Percentiles rank a stretch among this genome's conserved stretches.
Conservation (phyloP, 2,797 vertebrate species). For the Masticophis lateralis region DNA sequence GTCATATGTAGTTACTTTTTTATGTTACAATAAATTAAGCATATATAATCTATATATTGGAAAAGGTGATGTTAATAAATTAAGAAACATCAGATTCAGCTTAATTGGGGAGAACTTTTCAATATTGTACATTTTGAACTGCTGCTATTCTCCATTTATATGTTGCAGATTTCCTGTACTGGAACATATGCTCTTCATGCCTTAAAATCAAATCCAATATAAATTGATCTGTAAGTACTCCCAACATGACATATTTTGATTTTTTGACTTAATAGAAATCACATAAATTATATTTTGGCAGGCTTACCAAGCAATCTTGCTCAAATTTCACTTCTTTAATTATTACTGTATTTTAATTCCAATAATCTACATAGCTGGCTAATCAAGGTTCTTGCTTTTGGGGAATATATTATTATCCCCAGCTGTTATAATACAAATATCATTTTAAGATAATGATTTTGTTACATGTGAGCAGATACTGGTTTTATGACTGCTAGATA, state of each 20-base stretch:
- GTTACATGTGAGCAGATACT: neutral
- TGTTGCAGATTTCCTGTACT: conserved; percentile 43
- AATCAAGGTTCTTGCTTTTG: neutral
- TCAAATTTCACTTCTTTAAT: neutral
- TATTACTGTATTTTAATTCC: neutral
- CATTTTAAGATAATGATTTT: neutral
- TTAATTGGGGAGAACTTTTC: conserved; percentile 11
- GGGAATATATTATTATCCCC: conserved; percentile 2
- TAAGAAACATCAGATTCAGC: neutral
- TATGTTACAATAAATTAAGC: neutral
- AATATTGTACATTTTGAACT: neutral
- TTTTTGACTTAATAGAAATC: neutral
- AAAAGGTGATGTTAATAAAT: neutral
- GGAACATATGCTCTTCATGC: neutral
- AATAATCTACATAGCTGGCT: neutral
- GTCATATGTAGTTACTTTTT: conserved; percentile 53
- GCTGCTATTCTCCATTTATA: neutral
- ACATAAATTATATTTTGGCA: neutral
- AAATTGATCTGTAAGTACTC: conserved; percentile 8
- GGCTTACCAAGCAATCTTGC: neutral
- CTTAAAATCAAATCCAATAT: conserved; percentile 15
- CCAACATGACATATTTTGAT: conserved; percentile 33
- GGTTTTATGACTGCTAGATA: neutral
- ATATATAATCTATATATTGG: neutral
- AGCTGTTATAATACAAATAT: conserved; percentile 3